These are phyloP conservation scores for Rhagonycha lutea DNA, from an alignment of 2,888 invertebrate species.

Conservation along the genomic window DNA sequence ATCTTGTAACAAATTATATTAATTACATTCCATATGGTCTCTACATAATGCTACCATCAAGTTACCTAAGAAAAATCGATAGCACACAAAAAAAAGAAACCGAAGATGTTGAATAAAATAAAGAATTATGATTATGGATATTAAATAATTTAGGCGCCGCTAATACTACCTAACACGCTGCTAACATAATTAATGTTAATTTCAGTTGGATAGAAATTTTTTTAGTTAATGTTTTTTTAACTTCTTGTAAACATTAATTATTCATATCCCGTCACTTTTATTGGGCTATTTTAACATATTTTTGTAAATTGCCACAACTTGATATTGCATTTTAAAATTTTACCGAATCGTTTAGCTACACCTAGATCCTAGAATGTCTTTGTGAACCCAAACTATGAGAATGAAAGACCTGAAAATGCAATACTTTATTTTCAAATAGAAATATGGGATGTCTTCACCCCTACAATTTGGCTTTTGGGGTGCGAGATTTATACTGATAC, in stretches of 20 bases:
- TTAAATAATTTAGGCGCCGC: constrained; percentile 1
- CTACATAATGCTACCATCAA: background rate
- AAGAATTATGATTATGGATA: background rate
- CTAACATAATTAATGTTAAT: background rate
- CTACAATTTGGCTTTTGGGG: background rate
- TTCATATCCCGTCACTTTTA: background rate
- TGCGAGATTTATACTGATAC: background rate
- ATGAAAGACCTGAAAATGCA: background rate
- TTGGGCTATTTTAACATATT: no score
- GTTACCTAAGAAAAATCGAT: background rate
- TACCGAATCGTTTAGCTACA: background rate
- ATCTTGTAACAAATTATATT: background rate
- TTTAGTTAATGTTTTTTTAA: no score
- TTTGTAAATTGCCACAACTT: no score
- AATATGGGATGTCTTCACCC: background rate
- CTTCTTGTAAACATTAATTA: background rate
- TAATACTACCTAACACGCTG: background rate
- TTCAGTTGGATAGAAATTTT: background rate
- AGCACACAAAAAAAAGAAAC: background rate
- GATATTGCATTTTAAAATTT: no score
- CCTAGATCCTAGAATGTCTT: background rate
- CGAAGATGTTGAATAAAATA: background rate
- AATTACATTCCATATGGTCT: background rate
- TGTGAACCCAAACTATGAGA: background rate
- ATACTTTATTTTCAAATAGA: background rate